Base-by-base conservation (phyloP, 2,888 invertebrate genomes). In the Linyphia triangularis region DNA sequence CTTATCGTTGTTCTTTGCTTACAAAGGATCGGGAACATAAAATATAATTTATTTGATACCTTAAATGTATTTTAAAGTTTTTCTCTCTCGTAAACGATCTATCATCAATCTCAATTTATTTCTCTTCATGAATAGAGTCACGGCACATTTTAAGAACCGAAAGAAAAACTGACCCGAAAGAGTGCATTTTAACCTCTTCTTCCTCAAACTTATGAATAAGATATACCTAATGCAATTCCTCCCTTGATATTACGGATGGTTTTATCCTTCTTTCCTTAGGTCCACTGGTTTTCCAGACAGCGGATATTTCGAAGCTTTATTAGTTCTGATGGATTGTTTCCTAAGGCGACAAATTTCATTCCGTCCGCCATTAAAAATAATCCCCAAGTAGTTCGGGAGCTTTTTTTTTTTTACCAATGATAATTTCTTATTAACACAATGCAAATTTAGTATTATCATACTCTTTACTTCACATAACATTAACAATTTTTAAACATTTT, bases 41-140 rank as follows among this genome's bases (percentile, higher is more conserved):
- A 82, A 30, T n/a, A 82, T 82, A 61, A 82, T 70, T 82, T 82
- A 82, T 82, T 82, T 82, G 82, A 70, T 82, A 82, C 40, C 70
- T 82, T 82, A 59, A 82, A 82, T 70, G 82, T 40, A 69, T 82
- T 84, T 84, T 84, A 75, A 67, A 84, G 51, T 67, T 84, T 84
- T 84, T 75, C 51, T n/a, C 26, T 79, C 70, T 51, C 22, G 75
- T 67, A 84, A 84, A 77, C 67, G 84, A 84, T 75, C 75, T 26
- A 75, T 84, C 84, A 84, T 84, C 84, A 73, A 84, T 84, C 84
- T 84, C 84, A 84, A 84, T 84, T 84, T 84, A 84, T 75, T 75
- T 84, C 65, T 75, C 30, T 65, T 67, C 63, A 24, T 77, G 84
- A 84, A 84, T 67, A 37, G 51, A 69, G 79, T 43, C 19, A 30